These are phyloP conservation scores for Sminthurinus aureus DNA, from an alignment of 2,888 invertebrate species.

Conservation along the genomic window DNA sequence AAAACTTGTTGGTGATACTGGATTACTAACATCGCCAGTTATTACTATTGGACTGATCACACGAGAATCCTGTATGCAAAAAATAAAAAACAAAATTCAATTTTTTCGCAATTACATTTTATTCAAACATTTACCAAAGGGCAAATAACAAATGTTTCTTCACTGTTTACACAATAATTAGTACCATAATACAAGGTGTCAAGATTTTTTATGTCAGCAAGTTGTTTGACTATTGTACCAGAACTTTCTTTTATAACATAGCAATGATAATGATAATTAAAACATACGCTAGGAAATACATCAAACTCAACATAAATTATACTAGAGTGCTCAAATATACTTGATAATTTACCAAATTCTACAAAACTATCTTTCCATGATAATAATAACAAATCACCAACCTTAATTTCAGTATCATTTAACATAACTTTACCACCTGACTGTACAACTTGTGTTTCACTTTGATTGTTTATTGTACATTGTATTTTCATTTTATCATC, in stretches of 20 bases:
- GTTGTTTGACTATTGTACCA: neutral
- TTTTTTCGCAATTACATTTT: neutral
- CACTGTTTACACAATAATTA: neutral
- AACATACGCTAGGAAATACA: neutral
- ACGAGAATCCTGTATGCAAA: neutral
- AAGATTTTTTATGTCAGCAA: neutral
- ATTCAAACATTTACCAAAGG: conserved; percentile 5
- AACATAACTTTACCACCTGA: neutral
- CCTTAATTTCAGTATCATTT: neutral
- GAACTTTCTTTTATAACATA: neutral
- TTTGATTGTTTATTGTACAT: neutral
- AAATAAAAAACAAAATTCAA: neutral
- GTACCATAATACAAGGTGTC: neutral
- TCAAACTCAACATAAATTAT: neutral
- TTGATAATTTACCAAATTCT: neutral
- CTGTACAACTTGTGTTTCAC: neutral
- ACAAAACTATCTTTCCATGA: neutral
- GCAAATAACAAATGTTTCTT: neutral
- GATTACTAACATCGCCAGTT: too few species aligned
- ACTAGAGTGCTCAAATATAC: neutral
- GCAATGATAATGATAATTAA: neutral
- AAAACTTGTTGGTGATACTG: too few species aligned
- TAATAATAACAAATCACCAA: neutral
- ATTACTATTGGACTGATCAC: too few species aligned
- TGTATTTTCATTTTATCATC: neutral